phyloP scores from a whole-genome alignment of 1,140 invertebrate genomes.

The Chlorops oryzae region DNA sequence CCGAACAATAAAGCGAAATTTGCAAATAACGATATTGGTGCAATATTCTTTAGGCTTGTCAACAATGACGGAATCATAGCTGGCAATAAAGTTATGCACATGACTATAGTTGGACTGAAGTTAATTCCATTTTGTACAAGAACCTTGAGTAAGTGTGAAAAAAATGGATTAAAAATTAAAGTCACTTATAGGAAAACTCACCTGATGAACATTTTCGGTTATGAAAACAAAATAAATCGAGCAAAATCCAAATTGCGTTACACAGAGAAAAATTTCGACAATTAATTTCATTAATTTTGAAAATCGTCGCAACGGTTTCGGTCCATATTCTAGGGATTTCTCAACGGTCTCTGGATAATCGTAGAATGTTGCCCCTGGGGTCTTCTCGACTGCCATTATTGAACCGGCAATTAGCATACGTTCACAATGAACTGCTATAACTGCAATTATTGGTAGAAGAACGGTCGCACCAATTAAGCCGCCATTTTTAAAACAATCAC shows the following conservation, averaged over 20 bases:
- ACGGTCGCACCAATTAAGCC: conserved; percentile 61
- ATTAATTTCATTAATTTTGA: conserved; percentile 58
- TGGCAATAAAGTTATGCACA: conserved; percentile 65
- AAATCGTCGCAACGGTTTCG: conserved; percentile 54
- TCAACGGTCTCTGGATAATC: conserved; percentile 77
- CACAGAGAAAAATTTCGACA: conserved; percentile 73
- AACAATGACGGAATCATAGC: conserved; percentile 69
- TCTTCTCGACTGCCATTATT: conserved; percentile 28
- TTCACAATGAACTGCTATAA: conserved; percentile 68
- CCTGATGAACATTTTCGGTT: conserved; percentile 71
- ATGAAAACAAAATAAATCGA: conserved; percentile 93
- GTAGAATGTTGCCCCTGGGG: conserved; percentile 35
- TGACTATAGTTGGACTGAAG: conserved; percentile 57
- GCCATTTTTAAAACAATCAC: conserved; percentile 68
- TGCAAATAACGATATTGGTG: conserved; percentile 64
- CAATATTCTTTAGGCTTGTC: conserved; percentile 67
- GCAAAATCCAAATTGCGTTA: conserved; percentile 94
- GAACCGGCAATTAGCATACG: conserved; percentile 51
- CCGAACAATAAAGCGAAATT: conserved; percentile 63
- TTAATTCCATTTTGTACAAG: conserved; percentile 56
- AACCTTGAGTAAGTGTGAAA: conserved; percentile 52
- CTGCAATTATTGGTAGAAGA: conserved; percentile 60
- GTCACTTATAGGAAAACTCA: conserved; percentile 29
- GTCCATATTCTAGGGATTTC: conserved; percentile 68
- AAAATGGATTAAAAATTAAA: background rate